Evolutionary conservation across 2,888 invertebrate genomes (phyloP).

Genomic region (Polymixis lichenea): DNA sequence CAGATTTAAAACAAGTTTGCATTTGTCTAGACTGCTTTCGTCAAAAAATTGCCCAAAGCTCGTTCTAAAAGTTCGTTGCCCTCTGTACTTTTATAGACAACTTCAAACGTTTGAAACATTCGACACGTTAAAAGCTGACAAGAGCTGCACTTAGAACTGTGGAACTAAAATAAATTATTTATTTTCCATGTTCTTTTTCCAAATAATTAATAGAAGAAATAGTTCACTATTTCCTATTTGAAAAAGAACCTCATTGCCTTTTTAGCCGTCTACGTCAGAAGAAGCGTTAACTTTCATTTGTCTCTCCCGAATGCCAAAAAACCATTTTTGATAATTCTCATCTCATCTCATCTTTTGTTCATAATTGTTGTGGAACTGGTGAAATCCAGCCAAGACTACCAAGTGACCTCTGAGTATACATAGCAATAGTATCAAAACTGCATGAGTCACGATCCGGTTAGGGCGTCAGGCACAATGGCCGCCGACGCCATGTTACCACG

Average conservation of each 20-base stretch:
- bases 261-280: background rate
- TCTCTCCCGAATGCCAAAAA: background rate
- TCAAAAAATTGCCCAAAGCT: background rate
- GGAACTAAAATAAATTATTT: background rate
- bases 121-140: background rate
- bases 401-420: background rate
- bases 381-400: background rate
- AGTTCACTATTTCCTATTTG: background rate
- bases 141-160: background rate
- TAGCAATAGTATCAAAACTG: slow-evolving; percentile 10
- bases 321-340: background rate
- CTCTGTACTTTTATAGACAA: background rate
- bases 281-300: background rate
- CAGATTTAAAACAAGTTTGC: background rate
- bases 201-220: too few relatives aligned
- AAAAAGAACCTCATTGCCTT: background rate
- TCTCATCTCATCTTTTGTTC: background rate
- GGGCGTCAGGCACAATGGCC: slow-evolving; percentile 22
- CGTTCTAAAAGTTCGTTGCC: slow-evolving; percentile 6
- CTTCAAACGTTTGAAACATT: background rate
- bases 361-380: background rate
- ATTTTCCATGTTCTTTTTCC: background rate
- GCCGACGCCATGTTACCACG: slow-evolving; percentile 34
- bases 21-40: background rate
- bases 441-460: slow-evolving; percentile 54